Percentiles rank a stretch among this genome's conserved stretches.
Evolutionary conservation across 2,113 vertebrate genomes (phyloP).

Genomic region (Athene cunicularia): DNA sequence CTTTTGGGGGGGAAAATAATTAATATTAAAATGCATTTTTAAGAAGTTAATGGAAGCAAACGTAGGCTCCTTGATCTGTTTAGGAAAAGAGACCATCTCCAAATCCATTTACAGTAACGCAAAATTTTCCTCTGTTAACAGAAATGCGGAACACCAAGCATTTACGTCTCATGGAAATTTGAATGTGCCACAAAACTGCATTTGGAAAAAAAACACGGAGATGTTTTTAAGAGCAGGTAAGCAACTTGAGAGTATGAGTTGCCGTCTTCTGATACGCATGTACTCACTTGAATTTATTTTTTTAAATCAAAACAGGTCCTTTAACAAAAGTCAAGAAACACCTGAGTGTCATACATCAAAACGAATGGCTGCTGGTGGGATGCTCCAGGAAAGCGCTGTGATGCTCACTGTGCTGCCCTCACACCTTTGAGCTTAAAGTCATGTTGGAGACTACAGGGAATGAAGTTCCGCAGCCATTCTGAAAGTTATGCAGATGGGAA

Average conservation of each 20-base stretch:
- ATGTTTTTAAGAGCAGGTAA: not conserved
- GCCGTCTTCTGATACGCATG: rapidly evolving
- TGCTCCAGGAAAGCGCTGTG: not conserved
- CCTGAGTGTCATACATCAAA: not conserved
- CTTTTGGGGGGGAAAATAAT: not conserved
- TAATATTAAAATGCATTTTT: not conserved
- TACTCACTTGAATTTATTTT: not conserved
- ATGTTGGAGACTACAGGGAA: rapidly evolving
- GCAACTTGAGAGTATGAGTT: not conserved
- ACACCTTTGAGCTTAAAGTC: not conserved
- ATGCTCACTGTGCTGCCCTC: not conserved
- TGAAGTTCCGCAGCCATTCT: not conserved
- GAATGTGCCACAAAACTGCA: not conserved
- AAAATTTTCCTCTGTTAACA: not conserved
- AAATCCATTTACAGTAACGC: not conserved
- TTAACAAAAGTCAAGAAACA: not conserved
- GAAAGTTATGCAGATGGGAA: not conserved
- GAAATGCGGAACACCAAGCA: not conserved
- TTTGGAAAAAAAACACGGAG: not conserved
- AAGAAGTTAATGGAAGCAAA: not conserved
- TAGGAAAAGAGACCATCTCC: not conserved
- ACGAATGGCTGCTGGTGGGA: not conserved
- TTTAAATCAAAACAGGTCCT: not conserved
- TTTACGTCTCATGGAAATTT: not conserved
- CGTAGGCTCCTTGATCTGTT: not conserved